Base-by-base conservation (phyloP, 2,113 vertebrate genomes). In the Platanista minor region DNA sequence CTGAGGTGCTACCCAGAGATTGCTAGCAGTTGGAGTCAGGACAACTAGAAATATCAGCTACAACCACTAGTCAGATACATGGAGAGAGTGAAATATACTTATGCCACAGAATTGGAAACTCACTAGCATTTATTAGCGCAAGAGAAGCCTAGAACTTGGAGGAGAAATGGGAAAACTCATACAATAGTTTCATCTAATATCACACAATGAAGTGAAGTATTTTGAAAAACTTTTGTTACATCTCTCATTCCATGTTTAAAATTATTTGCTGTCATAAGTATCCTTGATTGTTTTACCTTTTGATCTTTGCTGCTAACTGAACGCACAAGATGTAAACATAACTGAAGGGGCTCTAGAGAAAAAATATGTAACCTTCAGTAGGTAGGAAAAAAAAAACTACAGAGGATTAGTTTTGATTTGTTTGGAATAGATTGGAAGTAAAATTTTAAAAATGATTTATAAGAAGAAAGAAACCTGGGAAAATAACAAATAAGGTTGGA, bases 31-130 rank as follows among this genome's bases (percentile, higher is more conserved):
- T 46, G 31, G 20, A 61, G 13, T 43, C 31, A 9, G 8, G 9
- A 17, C 17, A 46, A 1, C 6, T 23, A 6, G n/a, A 17, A 85
- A 52, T 21, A 7, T 39, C 21, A 33, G 21, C 3, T 11, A 18
- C 25, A 18, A 3, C 4, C 8, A 29, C 21, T 13, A 4, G 39
- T 10, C 49, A 49, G 14, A 14, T 10, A 5, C 4, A 5, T 1
- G 8, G 6, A 33, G 14, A 41, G 8, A 25, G 5, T 41, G 57
- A 61, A 6, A n/a, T 11, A 59, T 6, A 17, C 33, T n/a, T 27
- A 29, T 1, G 17, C 0, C 4, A 36, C 23, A 62, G 59, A 85
- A 54, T 0, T 74, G 2, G 4, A 78, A 85, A 43, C 3, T 15
- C 17, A 9, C 39, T 43, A 25, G 7, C 20, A 46, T 15, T 36